Base-by-base conservation (phyloP, 2,113 vertebrate genomes). In the Gopherus flavomarginatus region DNA sequence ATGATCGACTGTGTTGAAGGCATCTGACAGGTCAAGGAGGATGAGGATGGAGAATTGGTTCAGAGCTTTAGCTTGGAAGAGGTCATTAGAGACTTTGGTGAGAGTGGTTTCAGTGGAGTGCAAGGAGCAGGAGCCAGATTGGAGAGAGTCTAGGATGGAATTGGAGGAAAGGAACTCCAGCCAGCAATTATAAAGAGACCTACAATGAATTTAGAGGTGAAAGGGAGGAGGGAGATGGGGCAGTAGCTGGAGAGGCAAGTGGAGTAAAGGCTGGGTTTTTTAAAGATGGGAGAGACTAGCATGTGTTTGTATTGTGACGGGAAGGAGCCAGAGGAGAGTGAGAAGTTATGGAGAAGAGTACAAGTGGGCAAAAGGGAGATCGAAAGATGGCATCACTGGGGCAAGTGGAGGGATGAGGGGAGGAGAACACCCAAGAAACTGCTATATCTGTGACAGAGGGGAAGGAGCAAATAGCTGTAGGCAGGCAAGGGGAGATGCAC, bases 251-350 rank as follows among this genome's bases (percentile, higher is more conserved):
- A 75, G 69, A 42, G n/a, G 69, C 38, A 77, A 44, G 72, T 77
- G 38, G 38, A 75, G 16, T 44, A 22, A 26, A 75, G 72, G 38
- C 3, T 72, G n/a, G n/a, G 65, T 42, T 10, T 24, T 21, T 24
- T 42, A 24, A 75, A 42, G 69, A 42, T 11, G 21, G n/a, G 69
- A 42, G 72, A 24, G 24, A 77, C 38, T 77, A 7, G 42, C 21
- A 8, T 11, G 3, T 69, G 38, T 44, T 77, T 77, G 72, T 26
- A 26, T 5, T 77, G 38, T 77, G 72, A 44, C 11, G 72, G 38
- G n/a, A n/a, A 44, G 19, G 49, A 0, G 0, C 0, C 27, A 81
- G 35, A 31, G 44, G 80, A 81, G 42, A 77, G 17, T 69, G 44
- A 35, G 57, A 44, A 13, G 2, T 56, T 31, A 22, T 31, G 62